These are phyloP conservation scores for Diplazon laetatorius DNA, from an alignment of 2,888 invertebrate species.

Conservation along the genomic window DNA sequence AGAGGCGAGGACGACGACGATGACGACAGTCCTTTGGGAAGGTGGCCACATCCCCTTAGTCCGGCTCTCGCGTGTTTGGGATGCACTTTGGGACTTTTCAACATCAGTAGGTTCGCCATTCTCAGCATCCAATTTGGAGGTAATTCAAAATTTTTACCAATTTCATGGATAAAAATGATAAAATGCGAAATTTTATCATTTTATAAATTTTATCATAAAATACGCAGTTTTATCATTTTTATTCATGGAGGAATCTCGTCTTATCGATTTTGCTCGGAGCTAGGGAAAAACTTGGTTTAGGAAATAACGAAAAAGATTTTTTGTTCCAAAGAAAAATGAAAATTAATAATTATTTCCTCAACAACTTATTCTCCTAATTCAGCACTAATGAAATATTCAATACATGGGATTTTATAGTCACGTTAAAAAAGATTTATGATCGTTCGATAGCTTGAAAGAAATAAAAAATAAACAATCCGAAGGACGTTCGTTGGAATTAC, in stretches of 20 bases:
- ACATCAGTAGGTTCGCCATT: slow-evolving; percentile 93
- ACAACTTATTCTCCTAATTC: neutral
- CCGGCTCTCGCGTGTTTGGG: slow-evolving; percentile 92
- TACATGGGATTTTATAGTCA: neutral
- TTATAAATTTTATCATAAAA: no score
- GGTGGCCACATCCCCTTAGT: slow-evolving; percentile 89
- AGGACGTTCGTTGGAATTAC: neutral
- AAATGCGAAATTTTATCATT: no score
- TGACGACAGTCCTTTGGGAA: slow-evolving; percentile 84
- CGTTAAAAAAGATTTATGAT: neutral
- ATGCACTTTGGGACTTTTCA: slow-evolving; percentile 94
- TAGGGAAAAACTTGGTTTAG: no score
- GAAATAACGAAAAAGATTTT: no score
- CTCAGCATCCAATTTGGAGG: slow-evolving; percentile 94
- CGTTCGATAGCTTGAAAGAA: neutral
- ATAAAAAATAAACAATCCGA: neutral
- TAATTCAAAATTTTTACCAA: slow-evolving; percentile 76
- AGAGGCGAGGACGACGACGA: slow-evolving; percentile 79
- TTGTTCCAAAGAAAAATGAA: neutral
- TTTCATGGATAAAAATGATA: neutral
- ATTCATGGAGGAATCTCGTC: no score
- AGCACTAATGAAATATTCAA: neutral
- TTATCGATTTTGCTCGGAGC: no score
- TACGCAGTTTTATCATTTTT: no score
- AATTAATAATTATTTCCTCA: neutral